A percentile compares a stretch with the other conserved stretches of the same genome.
Conservation (phyloP, 2,797 vertebrate genomes). For the Oreochromis grahami region DNA sequence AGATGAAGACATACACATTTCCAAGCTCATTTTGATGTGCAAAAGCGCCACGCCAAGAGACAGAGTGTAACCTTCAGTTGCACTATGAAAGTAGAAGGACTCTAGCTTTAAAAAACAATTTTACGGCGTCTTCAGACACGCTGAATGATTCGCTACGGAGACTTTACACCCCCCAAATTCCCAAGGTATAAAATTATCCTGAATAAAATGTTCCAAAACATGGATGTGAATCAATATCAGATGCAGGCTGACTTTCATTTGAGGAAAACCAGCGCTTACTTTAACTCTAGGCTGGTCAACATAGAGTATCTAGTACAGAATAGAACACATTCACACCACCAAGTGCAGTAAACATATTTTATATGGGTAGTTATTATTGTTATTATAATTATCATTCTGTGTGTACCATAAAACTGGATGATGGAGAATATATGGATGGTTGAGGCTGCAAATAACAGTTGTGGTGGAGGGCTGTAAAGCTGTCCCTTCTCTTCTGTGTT, state of each 20-base stretch:
- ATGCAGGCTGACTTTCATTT: slow-evolving; percentile 46
- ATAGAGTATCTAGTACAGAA: slow-evolving; percentile 26
- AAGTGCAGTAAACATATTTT: slow-evolving; percentile 55
- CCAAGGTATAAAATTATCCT: slow-evolving; percentile 55
- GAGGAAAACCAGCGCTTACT: slow-evolving; percentile 26
- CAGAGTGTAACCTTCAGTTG: slow-evolving; percentile 48
- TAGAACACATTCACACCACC: slow-evolving; percentile 41
- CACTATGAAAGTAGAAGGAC: slow-evolving; percentile 43
- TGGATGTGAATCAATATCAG: slow-evolving; percentile 59
- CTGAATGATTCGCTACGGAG: slow-evolving; percentile 51
- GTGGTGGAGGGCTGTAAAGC: slow-evolving; percentile 56
- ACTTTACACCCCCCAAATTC: slow-evolving; percentile 48
- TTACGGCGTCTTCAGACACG: slow-evolving; percentile 48
- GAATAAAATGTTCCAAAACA: slow-evolving; percentile 54
- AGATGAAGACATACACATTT: slow-evolving; percentile 54
- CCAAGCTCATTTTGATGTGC: slow-evolving; percentile 48
- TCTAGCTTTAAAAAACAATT: slow-evolving; percentile 41
- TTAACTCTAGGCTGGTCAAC: slow-evolving; percentile 38
- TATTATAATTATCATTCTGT: slow-evolving; percentile 65
- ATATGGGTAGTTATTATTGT: slow-evolving; percentile 67
- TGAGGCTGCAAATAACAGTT: slow-evolving; percentile 58
- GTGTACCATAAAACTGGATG: slow-evolving; percentile 59
- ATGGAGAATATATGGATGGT: slow-evolving; percentile 58
- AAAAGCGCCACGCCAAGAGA: slow-evolving; percentile 30
- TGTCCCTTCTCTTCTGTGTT: slow-evolving; percentile 51